Percentiles rank a stretch among this genome's conserved stretches.
Conservation (phyloP, 2,797 vertebrate species). For the Danionella dracula region DNA sequence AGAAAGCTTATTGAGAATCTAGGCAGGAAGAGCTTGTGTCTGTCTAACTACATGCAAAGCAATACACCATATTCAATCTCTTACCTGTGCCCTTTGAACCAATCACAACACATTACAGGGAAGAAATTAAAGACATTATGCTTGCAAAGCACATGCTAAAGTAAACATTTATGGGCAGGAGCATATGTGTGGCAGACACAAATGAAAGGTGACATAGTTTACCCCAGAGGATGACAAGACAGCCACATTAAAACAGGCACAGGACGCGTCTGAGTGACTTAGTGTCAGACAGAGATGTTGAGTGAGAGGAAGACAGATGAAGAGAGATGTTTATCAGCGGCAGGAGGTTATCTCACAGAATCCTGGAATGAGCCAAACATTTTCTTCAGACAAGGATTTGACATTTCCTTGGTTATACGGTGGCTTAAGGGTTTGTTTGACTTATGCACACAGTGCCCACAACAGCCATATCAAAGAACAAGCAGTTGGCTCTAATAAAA, state of each 20-base stretch:
- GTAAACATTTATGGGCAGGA: not conserved
- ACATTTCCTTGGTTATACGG: not conserved
- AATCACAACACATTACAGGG: not conserved
- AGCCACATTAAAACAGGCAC: conserved; percentile 7
- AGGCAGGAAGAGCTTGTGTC: no score
- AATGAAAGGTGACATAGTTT: not conserved
- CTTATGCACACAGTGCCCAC: not conserved
- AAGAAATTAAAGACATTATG: not conserved
- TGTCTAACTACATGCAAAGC: no score
- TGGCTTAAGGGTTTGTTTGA: not conserved
- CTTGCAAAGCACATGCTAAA: not conserved
- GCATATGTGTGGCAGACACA: not conserved
- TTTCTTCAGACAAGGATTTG: not conserved
- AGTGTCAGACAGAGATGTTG: not conserved
- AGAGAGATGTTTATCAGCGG: not conserved
- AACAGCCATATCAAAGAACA: not conserved
- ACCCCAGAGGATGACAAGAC: conserved; percentile 4
- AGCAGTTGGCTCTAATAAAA: not conserved
- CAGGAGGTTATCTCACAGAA: not conserved
- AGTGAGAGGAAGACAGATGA: not conserved
- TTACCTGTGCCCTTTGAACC: no score
- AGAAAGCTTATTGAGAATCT: no score
- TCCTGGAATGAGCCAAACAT: not conserved
- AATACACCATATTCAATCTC: no score
- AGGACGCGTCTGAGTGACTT: not conserved